These are phyloP conservation scores for Clinocottus analis DNA, from an alignment of 2,113 vertebrate genomes.

Conservation along the genomic window DNA sequence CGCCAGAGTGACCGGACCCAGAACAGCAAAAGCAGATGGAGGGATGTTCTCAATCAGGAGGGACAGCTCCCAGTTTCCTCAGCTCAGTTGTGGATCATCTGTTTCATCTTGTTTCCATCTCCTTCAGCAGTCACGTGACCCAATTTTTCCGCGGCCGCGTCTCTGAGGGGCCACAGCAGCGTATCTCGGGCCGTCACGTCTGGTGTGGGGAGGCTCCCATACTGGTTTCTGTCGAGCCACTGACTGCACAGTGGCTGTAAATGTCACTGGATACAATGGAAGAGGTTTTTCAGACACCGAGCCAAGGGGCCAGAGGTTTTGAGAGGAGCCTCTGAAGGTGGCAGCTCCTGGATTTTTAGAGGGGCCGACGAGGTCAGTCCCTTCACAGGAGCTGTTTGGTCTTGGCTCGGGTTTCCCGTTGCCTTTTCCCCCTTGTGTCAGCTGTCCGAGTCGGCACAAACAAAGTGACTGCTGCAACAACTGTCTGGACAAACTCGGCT, in stretches of 20 bases:
- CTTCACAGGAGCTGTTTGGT: conserved; percentile 35
- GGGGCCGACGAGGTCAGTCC: conserved; percentile 40
- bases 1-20: background rate
- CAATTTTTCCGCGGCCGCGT: too few relatives aligned
- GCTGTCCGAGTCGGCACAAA: conserved; percentile 45
- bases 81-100: background rate
- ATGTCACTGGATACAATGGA: conserved; percentile 48
- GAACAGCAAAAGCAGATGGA: conserved; percentile 61
- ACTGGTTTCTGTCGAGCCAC: conserved; percentile 16
- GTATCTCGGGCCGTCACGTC: background rate
- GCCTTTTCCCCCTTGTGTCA: conserved; percentile 39
- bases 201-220: conserved; percentile 12
- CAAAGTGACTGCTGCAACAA: conserved; percentile 39
- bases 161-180: too few relatives aligned
- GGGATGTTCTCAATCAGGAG: conserved; percentile 20
- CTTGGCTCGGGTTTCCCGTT: conserved; percentile 61
- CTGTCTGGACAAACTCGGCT: conserved; percentile 18
- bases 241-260: conserved; percentile 46
- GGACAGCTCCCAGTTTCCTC: background rate
- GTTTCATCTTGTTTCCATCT: conserved; percentile 18
- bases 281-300: conserved; percentile 23
- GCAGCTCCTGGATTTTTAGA: conserved; percentile 52
- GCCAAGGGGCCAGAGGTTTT: conserved; percentile 28
- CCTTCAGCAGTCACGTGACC: conserved; percentile 6
- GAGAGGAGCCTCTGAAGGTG: conserved; percentile 38